These are phyloP conservation scores for Empidonax traillii DNA, from an alignment of 2,113 vertebrate species.

Conservation along the genomic window DNA sequence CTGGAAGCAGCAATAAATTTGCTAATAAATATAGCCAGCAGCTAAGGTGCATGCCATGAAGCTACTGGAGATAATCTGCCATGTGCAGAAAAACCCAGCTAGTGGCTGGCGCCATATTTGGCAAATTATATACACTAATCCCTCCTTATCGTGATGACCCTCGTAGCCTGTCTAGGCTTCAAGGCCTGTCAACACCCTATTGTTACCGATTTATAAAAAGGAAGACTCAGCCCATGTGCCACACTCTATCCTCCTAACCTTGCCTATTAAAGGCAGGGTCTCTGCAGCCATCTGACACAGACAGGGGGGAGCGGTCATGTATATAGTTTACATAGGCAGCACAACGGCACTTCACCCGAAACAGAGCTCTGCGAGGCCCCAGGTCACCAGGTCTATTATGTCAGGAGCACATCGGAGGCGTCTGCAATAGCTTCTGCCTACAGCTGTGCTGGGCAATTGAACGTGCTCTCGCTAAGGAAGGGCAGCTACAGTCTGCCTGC, in stretches of 20 bases:
- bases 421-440: neutral
- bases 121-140: conserved; percentile 44
- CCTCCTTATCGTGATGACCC: conserved; percentile 43
- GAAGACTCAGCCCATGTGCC: neutral
- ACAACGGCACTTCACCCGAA: neutral
- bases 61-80: conserved; percentile 4
- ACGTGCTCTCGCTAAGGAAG: rapidly evolving
- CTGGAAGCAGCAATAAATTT: neutral
- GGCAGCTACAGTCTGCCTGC: neutral
- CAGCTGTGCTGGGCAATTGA: neutral
- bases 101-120: conserved; percentile 38
- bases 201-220: conserved; percentile 47
- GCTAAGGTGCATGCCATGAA: neutral
- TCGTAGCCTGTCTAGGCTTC: conserved; percentile 18
- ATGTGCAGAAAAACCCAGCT: conserved; percentile 5
- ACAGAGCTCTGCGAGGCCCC: neutral
- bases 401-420: neutral
- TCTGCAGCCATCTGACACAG: neutral
- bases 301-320: neutral
- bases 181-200: conserved; percentile 62
- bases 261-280: conserved; percentile 66
- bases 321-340: conserved; percentile 25
- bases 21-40: neutral
- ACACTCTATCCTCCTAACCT: conserved; percentile 15
- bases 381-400: neutral